These are phyloP conservation scores for Linurgus olivaceus DNA, from an alignment of 2,797 vertebrate species.

Conservation along the genomic window DNA sequence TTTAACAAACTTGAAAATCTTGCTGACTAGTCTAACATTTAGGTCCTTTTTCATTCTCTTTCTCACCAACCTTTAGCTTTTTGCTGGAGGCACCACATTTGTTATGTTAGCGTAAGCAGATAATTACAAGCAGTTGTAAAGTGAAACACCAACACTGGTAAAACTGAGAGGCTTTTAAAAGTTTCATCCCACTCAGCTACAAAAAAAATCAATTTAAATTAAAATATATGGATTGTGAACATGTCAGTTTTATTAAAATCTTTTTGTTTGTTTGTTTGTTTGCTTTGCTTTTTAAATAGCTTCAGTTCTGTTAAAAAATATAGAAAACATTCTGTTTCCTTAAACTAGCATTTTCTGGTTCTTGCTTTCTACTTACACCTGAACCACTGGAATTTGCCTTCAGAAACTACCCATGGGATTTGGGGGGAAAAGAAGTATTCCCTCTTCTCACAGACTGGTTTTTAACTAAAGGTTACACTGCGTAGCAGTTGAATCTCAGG, in stretches of 20 bases:
- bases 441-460: background rate
- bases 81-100: background rate
- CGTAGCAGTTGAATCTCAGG: background rate
- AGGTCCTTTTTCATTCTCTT: constrained; percentile 19
- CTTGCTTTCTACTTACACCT: background rate
- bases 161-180: background rate
- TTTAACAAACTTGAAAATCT: constrained; percentile 38
- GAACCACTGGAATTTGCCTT: background rate
- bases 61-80: constrained; percentile 35
- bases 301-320: background rate
- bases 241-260: background rate
- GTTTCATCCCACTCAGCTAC: background rate
- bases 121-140: constrained; percentile 10
- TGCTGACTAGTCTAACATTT: constrained; percentile 26
- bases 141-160: background rate
- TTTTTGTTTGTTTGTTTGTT: background rate
- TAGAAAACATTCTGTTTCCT: background rate
- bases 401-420: background rate
- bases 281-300: background rate
- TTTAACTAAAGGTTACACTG: constrained; percentile 17
- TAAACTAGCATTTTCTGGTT: background rate
- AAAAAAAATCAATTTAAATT: background rate
- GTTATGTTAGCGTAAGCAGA: background rate
- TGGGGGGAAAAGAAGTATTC: background rate
- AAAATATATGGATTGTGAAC: background rate